Percentiles rank a stretch among this genome's conserved stretches.
Evolutionary conservation across 2,113 vertebrate species (phyloP).

Genomic region (Oxyura jamaicensis): DNA sequence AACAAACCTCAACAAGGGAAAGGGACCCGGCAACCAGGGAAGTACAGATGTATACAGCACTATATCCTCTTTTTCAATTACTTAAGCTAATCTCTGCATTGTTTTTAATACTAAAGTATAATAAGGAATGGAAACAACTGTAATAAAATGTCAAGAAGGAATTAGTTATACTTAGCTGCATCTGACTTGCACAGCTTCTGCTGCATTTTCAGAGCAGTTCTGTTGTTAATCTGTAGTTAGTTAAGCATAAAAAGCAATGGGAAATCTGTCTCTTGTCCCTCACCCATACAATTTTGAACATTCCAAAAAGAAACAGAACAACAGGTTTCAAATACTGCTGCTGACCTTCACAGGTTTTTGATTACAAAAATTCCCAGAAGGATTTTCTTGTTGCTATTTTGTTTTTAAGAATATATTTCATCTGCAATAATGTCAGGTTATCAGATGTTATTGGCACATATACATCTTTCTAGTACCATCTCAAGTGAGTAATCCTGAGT

Average conservation of each 20-base stretch:
- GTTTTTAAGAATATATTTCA: neutral
- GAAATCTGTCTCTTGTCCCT: neutral
- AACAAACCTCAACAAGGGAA: neutral
- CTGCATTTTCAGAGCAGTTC: neutral
- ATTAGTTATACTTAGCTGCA: neutral
- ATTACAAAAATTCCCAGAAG: neutral
- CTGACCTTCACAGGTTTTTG: neutral
- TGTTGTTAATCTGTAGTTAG: neutral
- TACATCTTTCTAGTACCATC: neutral
- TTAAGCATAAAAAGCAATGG: rapidly evolving
- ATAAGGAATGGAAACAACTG: neutral
- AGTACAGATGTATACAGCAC: neutral
- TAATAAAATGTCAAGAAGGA: neutral
- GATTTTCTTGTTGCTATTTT: neutral
- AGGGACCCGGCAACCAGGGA: neutral
- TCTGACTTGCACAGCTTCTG: neutral
- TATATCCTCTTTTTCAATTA: neutral
- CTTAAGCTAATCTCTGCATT: neutral
- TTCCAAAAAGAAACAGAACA: neutral
- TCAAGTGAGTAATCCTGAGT: neutral
- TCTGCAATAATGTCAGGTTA: neutral
- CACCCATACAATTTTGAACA: neutral
- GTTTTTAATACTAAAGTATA: neutral
- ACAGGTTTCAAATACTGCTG: neutral
- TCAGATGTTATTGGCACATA: neutral